Conservation (phyloP, 1,140 invertebrate species). For the Chrysomallon squamiferum region DNA sequence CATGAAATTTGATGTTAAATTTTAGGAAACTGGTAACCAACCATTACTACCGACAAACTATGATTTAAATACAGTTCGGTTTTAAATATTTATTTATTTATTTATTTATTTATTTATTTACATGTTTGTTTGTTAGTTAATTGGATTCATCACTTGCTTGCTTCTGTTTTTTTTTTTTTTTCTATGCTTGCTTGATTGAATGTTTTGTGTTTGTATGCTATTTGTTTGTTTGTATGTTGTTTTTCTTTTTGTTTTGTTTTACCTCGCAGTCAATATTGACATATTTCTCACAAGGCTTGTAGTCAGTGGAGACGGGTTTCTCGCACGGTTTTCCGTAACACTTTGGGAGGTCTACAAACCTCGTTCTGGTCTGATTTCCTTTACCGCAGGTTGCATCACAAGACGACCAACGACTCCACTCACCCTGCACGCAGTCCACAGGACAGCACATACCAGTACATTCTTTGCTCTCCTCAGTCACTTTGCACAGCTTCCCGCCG, state of each 20-base stretch:
- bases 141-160: no score
- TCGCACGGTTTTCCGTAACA: conserved; percentile 34
- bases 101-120: no score
- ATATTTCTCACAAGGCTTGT: conserved; percentile 29
- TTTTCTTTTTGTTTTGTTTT: background rate
- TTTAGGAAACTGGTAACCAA: no score
- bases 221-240: no score
- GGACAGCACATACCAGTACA: conserved; percentile 30
- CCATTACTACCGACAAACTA: no score
- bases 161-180: no score
- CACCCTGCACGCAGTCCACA: conserved; percentile 30
- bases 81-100: no score
- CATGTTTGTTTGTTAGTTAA: no score
- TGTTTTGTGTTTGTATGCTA: no score
- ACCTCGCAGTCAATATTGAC: conserved; percentile 42
- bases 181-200: no score
- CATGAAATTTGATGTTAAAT: no score
- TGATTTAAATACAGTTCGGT: no score
- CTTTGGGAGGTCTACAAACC: conserved; percentile 32
- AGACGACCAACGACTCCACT: conserved; percentile 32
- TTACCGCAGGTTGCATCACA: conserved; percentile 32
- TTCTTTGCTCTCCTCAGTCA: conserved; percentile 8
- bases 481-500: conserved; percentile 23
- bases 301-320: conserved; percentile 16
- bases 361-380: conserved; percentile 19